These are phyloP conservation scores for Pachyrhynchus sulphureomaculatus DNA, from an alignment of 1,140 invertebrate genomes.

Conservation along the genomic window DNA sequence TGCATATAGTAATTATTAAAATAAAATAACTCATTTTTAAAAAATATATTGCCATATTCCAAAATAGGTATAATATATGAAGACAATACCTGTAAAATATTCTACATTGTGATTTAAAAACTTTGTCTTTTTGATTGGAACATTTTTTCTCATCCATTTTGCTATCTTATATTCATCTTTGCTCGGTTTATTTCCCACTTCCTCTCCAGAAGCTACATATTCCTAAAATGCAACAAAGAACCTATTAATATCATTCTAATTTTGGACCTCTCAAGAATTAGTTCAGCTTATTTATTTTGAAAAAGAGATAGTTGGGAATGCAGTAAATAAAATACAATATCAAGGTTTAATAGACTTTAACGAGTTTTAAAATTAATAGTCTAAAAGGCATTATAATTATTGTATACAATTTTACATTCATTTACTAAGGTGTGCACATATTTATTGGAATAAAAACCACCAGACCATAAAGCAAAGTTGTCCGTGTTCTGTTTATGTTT, in stretches of 20 bases:
- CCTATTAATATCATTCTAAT: constrained; percentile 21
- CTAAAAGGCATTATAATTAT: background rate
- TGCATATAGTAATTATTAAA: too few species aligned
- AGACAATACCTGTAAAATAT: constrained; percentile 91
- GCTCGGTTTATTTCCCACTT: constrained; percentile 70
- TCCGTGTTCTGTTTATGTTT: too few species aligned
- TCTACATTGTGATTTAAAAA: constrained; percentile 94
- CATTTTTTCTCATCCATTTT: constrained; percentile 90
- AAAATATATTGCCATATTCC: too few species aligned
- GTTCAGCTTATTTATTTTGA: too few species aligned
- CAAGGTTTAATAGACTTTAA: background rate
- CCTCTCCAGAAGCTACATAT: constrained; percentile 53
- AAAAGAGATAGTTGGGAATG: too few species aligned
- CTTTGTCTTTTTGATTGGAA: constrained; percentile 92
- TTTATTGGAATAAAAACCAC: background rate
- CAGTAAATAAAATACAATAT: too few species aligned
- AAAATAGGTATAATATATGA: too few species aligned
- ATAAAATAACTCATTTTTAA: too few species aligned
- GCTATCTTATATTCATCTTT: constrained; percentile 93
- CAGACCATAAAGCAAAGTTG: too few species aligned
- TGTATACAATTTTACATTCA: constrained; percentile 17
- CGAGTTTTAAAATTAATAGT: constrained; percentile 4
- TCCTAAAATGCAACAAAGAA: constrained; percentile 57
- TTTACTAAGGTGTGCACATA: background rate
- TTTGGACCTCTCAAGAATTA: background rate